A percentile compares a stretch with the other conserved stretches of the same genome.
Evolutionary conservation across 2,888 invertebrate genomes (phyloP).

Genomic region (Papilio elwesi): DNA sequence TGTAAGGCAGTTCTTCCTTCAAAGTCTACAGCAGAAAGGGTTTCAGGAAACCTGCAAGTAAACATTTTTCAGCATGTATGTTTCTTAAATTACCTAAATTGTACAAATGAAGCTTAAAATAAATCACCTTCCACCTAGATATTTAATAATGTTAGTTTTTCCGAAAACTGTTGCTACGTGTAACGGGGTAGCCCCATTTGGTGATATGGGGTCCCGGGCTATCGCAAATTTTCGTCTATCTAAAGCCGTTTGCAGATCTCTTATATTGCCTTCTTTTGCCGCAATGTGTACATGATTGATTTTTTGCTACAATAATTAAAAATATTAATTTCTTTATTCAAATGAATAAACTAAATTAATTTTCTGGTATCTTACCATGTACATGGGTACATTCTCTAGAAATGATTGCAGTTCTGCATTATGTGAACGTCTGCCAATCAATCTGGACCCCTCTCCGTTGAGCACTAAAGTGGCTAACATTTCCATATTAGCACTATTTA

Average conservation of each 20-base stretch:
- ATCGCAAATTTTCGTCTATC: constrained; percentile 96
- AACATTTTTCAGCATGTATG: neutral
- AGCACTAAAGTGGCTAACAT: constrained; percentile 94
- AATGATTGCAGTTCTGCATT: constrained; percentile 94
- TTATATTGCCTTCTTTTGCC: constrained; percentile 92
- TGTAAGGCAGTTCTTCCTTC: constrained; percentile 94
- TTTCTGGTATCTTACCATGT: constrained; percentile 87
- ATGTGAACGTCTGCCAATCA: constrained; percentile 87
- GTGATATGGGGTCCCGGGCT: constrained; percentile 92
- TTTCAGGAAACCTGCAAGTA: constrained; percentile 90
- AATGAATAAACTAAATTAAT: neutral
- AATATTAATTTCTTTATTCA: neutral
- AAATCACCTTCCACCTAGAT: constrained; percentile 80
- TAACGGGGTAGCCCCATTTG: constrained; percentile 92
- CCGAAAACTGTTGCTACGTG: constrained; percentile 94
- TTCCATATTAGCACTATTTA: constrained; percentile 92
- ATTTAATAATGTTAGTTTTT: constrained; percentile 90
- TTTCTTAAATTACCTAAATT: constrained; percentile 1
- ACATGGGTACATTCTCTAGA: constrained; percentile 93
- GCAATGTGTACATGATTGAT: constrained; percentile 95
- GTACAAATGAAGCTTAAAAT: neutral
- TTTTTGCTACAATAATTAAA: constrained; percentile 87
- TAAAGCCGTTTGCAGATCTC: constrained; percentile 92
- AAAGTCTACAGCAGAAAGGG: constrained; percentile 90
- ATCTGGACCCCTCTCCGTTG: constrained; percentile 92